Evolutionary conservation across 1,140 invertebrate species (phyloP).

Genomic region (Scaptomyza hsui): DNA sequence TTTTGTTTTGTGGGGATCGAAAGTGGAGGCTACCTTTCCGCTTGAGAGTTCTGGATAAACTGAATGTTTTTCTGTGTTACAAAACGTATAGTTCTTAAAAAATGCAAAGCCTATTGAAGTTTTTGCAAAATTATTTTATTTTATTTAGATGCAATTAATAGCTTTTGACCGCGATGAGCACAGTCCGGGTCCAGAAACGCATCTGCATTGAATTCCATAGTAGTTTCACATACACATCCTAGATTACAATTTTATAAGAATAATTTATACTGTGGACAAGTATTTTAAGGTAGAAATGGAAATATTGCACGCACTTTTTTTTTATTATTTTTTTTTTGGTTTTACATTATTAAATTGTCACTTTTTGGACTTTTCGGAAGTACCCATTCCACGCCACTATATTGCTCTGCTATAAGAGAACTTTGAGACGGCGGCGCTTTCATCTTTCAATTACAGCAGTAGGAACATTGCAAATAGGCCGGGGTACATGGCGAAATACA

Average conservation of each 20-base stretch:
- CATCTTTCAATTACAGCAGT: constrained; percentile 13
- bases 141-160: too few relatives aligned
- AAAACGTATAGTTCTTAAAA: not conserved
- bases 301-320: not conserved
- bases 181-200: too few relatives aligned
- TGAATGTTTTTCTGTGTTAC: not conserved
- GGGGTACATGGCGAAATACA: constrained; percentile 59
- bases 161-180: too few relatives aligned
- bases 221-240: too few relatives aligned
- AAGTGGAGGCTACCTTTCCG: not conserved
- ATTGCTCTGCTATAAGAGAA: too few relatives aligned
- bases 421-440: too few relatives aligned
- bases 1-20: not conserved
- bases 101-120: constrained; percentile 6
- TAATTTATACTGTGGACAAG: too few relatives aligned
- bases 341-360: constrained; percentile 42
- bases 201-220: too few relatives aligned
- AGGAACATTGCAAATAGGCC: constrained; percentile 57
- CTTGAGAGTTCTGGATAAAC: not conserved
- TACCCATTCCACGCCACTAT: not conserved
- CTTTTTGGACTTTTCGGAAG: not conserved
- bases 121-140: not conserved
- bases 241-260: too few relatives aligned
- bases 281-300: too few relatives aligned
- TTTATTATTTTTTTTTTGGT: constrained; percentile 21